A percentile compares a stretch with the other conserved stretches of the same genome.
phyloP scores from a whole-genome alignment of 1,140 invertebrate species.

The Drosophila baimaii region DNA sequence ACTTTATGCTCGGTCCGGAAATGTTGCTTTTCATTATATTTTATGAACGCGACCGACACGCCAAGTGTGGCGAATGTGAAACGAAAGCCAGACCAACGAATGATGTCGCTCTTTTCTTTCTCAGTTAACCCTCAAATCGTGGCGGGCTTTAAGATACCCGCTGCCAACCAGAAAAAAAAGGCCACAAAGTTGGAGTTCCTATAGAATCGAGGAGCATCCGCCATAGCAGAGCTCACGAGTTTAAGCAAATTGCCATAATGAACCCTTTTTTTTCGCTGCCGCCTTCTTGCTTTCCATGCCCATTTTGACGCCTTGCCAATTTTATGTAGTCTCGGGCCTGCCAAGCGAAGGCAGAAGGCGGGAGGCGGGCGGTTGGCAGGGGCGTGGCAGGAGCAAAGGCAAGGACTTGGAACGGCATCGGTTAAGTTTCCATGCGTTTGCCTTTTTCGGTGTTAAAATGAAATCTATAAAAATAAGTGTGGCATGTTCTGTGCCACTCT shows the following conservation, averaged over 20 bases:
- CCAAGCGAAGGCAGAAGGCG: conserved; percentile 52
- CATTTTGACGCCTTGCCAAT: conserved; percentile 79
- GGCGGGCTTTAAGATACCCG: conserved; percentile 53
- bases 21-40: conserved; percentile 79
- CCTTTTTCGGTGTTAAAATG: conserved; percentile 83
- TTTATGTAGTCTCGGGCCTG: conserved; percentile 76
- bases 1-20: conserved; percentile 33
- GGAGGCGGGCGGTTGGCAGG: neutral
- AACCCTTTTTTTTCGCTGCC: conserved; percentile 71
- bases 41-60: conserved; percentile 61
- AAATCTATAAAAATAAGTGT: conserved; percentile 83
- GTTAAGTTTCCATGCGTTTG: conserved; percentile 77
- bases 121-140: conserved; percentile 26
- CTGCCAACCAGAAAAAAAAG: conserved; percentile 15
- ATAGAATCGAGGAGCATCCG: conserved; percentile 18
- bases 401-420: conserved; percentile 28
- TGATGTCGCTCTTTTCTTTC: conserved; percentile 26
- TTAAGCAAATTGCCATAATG: conserved; percentile 83
- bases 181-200: conserved; percentile 57
- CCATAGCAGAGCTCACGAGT: conserved; percentile 52
- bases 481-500: conserved; percentile 78
- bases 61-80: conserved; percentile 60
- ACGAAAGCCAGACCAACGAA: conserved; percentile 18
- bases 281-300: conserved; percentile 45
- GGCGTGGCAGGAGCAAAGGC: conserved; percentile 18